phyloP scores from a whole-genome alignment of 2,113 vertebrate genomes.

The Toxostoma redivivum region DNA sequence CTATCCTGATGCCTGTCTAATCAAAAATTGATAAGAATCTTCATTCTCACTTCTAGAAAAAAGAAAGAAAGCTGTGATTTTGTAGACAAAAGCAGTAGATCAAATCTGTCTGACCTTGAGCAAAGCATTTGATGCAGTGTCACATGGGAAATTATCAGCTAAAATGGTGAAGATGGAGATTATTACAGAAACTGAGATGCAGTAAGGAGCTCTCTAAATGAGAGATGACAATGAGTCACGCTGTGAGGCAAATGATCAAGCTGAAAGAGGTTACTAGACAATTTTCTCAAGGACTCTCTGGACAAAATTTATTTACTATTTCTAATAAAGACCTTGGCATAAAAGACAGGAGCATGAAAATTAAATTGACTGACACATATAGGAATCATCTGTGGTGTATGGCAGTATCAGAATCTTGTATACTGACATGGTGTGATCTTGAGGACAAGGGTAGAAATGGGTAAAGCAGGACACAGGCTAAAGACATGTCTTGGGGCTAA shows the following conservation, averaged over 20 bases:
- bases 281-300: slow-evolving; percentile 19
- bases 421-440: background rate
- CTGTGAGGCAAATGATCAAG: slow-evolving; percentile 23
- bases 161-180: slow-evolving; percentile 4
- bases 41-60: background rate
- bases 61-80: background rate
- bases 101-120: slow-evolving; percentile 23
- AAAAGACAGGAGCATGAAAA: background rate
- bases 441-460: background rate
- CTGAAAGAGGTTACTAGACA: background rate
- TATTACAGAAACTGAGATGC: slow-evolving; percentile 4
- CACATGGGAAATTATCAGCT: slow-evolving; percentile 22
- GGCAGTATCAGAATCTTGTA: background rate
- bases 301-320: background rate
- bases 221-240: background rate
- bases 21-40: slow-evolving; percentile 14
- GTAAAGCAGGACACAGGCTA: background rate
- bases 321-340: background rate
- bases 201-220: background rate
- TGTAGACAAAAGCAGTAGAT: background rate
- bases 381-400: background rate
- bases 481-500: background rate
- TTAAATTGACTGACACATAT: background rate
- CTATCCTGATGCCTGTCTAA: background rate
- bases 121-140: background rate